phyloP scores from a whole-genome alignment of 2,797 vertebrate genomes.

The Phalloptychus januarius region DNA sequence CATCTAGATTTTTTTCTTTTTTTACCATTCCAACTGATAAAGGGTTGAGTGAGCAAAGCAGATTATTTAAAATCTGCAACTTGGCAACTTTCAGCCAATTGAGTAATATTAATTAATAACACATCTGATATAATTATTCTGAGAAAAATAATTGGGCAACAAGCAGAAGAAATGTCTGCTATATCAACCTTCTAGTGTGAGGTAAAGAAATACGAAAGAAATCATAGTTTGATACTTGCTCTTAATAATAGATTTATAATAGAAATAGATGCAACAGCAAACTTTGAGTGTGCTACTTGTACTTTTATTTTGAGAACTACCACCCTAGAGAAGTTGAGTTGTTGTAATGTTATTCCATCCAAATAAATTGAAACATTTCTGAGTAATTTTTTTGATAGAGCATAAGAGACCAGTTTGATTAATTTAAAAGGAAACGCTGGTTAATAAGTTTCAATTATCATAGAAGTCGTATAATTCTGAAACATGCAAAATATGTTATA shows the following conservation, averaged over 20 bases:
- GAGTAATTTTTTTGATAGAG: not conserved
- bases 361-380: not conserved
- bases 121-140: not conserved
- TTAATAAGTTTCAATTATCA: not conserved
- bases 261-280: not conserved
- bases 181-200: not conserved
- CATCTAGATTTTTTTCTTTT: not conserved
- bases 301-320: not conserved
- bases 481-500: not conserved
- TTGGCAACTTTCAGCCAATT: not conserved
- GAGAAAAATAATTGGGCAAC: not conserved
- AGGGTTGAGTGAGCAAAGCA: not conserved
- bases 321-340: not conserved
- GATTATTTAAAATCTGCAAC: not conserved
- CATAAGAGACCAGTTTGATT: not conserved
- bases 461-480: not conserved
- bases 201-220: not conserved
- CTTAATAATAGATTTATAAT: not conserved
- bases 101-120: too few relatives aligned
- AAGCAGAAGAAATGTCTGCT: not conserved
- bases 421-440: not conserved
- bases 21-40: not conserved
- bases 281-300: not conserved
- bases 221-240: not conserved
- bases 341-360: not conserved